These are phyloP conservation scores for Willowsia nigromaculata DNA, from an alignment of 2,888 invertebrate genomes.

Conservation along the genomic window DNA sequence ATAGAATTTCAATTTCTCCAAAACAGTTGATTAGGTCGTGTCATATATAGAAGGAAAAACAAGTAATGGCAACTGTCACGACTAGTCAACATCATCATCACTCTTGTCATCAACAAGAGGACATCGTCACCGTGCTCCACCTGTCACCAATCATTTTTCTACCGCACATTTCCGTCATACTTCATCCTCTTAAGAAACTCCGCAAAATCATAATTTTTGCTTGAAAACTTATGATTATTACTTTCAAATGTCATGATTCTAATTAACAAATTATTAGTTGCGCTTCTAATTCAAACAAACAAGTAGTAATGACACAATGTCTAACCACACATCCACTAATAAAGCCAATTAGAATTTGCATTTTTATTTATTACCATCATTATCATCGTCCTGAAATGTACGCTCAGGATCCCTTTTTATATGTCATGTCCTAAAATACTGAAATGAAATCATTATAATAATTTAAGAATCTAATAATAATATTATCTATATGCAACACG, in stretches of 20 bases:
- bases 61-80: not conserved
- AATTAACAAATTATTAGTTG: not conserved
- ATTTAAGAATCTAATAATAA: too few species aligned
- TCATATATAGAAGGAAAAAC: not conserved
- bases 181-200: not conserved
- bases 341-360: constrained; percentile 18
- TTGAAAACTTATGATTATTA: not conserved
- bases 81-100: not conserved
- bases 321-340: not conserved
- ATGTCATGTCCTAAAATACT: not conserved
- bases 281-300: not conserved
- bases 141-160: constrained; percentile 29
- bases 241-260: not conserved
- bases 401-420: not conserved
- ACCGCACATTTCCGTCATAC: constrained; percentile 8
- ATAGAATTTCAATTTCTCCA: too few species aligned
- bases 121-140: not conserved
- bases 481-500: too few species aligned
- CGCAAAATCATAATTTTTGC: not conserved
- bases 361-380: not conserved
- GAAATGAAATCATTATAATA: not conserved
- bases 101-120: not conserved
- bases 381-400: not conserved
- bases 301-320: too few species aligned
- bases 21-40: too few species aligned